phyloP scores from a whole-genome alignment of 2,888 invertebrate genomes.

The Lasioglossum malachurum region DNA sequence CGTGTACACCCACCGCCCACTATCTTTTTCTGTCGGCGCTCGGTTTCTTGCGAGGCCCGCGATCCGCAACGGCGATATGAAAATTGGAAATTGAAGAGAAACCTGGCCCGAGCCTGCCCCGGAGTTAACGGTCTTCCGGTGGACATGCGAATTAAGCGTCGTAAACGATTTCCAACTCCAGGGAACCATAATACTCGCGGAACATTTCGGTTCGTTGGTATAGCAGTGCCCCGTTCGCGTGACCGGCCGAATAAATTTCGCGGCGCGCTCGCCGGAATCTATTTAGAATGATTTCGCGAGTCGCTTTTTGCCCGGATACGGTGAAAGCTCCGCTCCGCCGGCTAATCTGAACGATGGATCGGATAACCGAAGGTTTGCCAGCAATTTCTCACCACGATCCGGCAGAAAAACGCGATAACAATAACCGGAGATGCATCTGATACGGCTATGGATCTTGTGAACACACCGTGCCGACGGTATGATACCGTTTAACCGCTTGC shows the following conservation, averaged over 20 bases:
- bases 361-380: background rate
- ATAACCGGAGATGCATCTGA: background rate
- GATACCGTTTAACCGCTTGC: background rate
- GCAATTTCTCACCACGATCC: background rate
- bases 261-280: slow-evolving; percentile 15
- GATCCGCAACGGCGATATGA: slow-evolving; percentile 21
- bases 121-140: slow-evolving; percentile 26
- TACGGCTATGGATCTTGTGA: background rate
- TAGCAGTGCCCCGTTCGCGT: background rate
- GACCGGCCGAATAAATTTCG: slow-evolving; percentile 20
- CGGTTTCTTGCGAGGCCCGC: background rate
- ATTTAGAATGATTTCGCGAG: background rate
- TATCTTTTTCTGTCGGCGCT: background rate
- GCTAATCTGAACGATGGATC: background rate
- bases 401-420: background rate
- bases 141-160: slow-evolving; percentile 19
- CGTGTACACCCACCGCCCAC: background rate
- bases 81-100: slow-evolving; percentile 42
- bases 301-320: background rate
- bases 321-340: background rate
- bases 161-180: slow-evolving; percentile 7
- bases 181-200: background rate
- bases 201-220: background rate
- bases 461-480: background rate
- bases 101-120: slow-evolving; percentile 16